Evolutionary conservation across 2,113 vertebrate species (phyloP).

Genomic region (Theropithecus gelada): DNA sequence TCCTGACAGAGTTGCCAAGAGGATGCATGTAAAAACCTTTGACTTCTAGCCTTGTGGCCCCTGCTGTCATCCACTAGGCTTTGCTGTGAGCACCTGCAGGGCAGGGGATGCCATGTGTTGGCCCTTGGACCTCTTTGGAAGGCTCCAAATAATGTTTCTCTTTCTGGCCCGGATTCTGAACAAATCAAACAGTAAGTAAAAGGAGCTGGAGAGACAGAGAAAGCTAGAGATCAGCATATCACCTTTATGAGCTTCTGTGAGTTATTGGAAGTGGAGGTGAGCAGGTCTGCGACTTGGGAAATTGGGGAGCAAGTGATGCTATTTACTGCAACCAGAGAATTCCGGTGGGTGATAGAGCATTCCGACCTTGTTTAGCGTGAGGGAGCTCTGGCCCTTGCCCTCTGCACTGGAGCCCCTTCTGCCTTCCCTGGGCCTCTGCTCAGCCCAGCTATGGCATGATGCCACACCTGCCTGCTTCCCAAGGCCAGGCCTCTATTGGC

Average conservation of each 20-base stretch:
- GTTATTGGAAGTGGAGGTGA: not conserved
- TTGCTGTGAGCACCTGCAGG: fast-evolving
- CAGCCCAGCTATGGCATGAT: not conserved
- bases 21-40: fast-evolving
- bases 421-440: not conserved
- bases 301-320: fast-evolving
- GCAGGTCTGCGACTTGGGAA: not conserved
- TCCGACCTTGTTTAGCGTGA: too few relatives aligned
- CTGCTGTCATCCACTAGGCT: not conserved
- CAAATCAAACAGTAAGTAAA: not conserved
- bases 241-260: not conserved
- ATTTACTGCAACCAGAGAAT: too few relatives aligned
- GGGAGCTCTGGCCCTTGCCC: not conserved
- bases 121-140: not conserved
- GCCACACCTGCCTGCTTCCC: not conserved
- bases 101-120: not conserved
- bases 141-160: not conserved
- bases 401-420: not conserved
- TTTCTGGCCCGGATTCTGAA: not conserved
- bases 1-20: not conserved
- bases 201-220: not conserved
- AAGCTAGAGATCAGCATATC: not conserved
- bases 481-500: not conserved
- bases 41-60: fast-evolving
- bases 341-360: fast-evolving